Base-by-base conservation (phyloP, 2,797 vertebrate species). In the Alauda arvensis region DNA sequence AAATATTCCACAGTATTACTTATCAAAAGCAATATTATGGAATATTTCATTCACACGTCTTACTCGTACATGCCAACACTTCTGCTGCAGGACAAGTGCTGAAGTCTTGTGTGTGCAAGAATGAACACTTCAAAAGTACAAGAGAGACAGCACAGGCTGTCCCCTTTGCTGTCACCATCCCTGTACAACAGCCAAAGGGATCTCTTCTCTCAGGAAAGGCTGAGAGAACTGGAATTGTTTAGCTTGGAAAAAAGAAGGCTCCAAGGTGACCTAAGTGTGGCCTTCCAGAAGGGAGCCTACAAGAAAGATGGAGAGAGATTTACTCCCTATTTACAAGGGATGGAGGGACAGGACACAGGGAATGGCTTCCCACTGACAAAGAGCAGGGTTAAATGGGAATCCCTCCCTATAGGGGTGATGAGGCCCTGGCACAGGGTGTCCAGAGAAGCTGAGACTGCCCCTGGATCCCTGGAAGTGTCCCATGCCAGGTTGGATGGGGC, bases 321-420 rank as follows among this genome's bases (percentile, higher is more conserved):
- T 52, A 75, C 24, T 75, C 37, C 31, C 19, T 61, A 1, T 45
- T 55, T 56, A 39, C 19, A 39, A 33, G 8, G 11, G 16, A 46
- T 43, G 37, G 19, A 61, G 19, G 14, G 2, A 28, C 10, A 62
- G 56, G 26, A 70, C 37, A 39, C 16, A 23, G 8, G 31, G 10
- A 69, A 56, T 11, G 6, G 23, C 20, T 63, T 56, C 43, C 18
- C 24, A 49, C 12, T 43, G 16, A 7, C 28, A 77, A 18, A 26
- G 4, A 18, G 20, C 15, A 51, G 24, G 20, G 6, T 43, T 51
- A 51, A 19, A 21, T 33, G 7, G 11, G 17, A 26, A 21, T 25
- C 4, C 19, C 18, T 26, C 12, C 8, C n/a, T 18, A 0, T 6
- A 16, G 55, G n/a, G 25, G 13, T 53, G 25, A 1, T 3, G 14